Evolutionary conservation across 1,140 invertebrate species (phyloP), one percentile per base, ranked within the genome.

Genomic region (Bradynema listronoti): DNA sequence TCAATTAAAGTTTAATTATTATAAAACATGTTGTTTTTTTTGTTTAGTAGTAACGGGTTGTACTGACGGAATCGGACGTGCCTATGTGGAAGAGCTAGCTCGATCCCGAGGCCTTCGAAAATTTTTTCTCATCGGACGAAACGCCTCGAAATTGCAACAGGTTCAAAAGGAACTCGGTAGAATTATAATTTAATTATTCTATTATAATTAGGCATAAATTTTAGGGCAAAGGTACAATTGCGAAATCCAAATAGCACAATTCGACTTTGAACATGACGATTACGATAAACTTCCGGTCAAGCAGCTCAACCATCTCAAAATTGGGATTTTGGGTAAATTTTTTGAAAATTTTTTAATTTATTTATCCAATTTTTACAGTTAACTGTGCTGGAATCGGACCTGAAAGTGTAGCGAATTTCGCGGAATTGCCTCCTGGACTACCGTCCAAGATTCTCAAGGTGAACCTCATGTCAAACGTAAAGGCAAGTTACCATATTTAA

Each of bases 321-420:
- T 95, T 59, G 91, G 89, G 0, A 86, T 91, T 16, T 81, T 96
- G 7, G 77, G 82, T 82, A 73, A 66, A 54, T 52, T 25, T 41
- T 41, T 25, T 27, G 43, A 34, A 14, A n/a, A n/a, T 1, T 47
- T 50, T 3, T 50, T 24, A 50, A 50, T 24, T 4, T 4, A 30
- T 4, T 24, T 50, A 50, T 50, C 56, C n/a, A n/a, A n/a, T 49
- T 60, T 42, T 80, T 78, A 53, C 72, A 80, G 85, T 97, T 4
- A 98, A 98, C 79, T 97, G 96, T 81, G 91, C 94, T 0, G 93
- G 92, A 2, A 85, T 90, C 61, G 89, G 88, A 52, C 94, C 94
- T 79, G 81, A 85, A 0, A 85, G 88, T 79, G 91, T 92, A n/a
- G 80, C 80, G 61, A 86, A 87, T 69, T 78, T 81, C 45, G 64